Evolutionary conservation across 2,113 vertebrate genomes (phyloP), one percentile per base, ranked within the genome.

Genomic region (Paratilapia polleni): DNA sequence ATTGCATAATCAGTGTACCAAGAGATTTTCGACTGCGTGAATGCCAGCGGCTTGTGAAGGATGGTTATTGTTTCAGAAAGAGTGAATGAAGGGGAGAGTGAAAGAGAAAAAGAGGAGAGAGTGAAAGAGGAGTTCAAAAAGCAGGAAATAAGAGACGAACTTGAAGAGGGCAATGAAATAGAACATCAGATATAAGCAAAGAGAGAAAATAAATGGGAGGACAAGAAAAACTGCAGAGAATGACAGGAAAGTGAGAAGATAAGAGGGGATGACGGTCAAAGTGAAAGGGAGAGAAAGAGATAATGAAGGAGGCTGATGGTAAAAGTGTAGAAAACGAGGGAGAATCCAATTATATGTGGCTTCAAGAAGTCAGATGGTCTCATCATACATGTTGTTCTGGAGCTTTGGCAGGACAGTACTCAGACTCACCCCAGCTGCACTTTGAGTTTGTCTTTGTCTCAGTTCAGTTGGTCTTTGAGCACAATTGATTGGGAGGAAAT

Each of bases 1-100:
- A 6, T 59, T 80, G 88, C 19, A 22, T 85, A 83, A 85, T 73
- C 74, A 68, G 78, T 54, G 31, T 8, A 24, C 10, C 88, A 7
- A 22, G 60, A 87, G 81, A 14, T 22, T 57, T 41, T 54, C 1
- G 20, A 81, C 78, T 62, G 78, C 19, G 76, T 1, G 54, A 77
- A 57, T 8, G 80, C 77, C 84, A 54, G 87, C 54, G 54, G 81
- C 76, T 75, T 43, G 47, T 82, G 83, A 89, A 73, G 77, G 57
- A 83, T 83, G 87, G 57, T 58, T 86, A 82, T 76, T 78, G 87
- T 82, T 80, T 89, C 70, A 52, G 75, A 83, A 24, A 77, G 19
- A 54, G 56, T 12, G 56, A 85, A 38, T 14, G 61, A 26, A 57
- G 22, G n/a, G 10, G 22, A 38, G 11, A 56, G 28, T n/a, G 22